Evolutionary conservation across 1,140 invertebrate genomes (phyloP).

Genomic region (Triops longicaudatus): DNA sequence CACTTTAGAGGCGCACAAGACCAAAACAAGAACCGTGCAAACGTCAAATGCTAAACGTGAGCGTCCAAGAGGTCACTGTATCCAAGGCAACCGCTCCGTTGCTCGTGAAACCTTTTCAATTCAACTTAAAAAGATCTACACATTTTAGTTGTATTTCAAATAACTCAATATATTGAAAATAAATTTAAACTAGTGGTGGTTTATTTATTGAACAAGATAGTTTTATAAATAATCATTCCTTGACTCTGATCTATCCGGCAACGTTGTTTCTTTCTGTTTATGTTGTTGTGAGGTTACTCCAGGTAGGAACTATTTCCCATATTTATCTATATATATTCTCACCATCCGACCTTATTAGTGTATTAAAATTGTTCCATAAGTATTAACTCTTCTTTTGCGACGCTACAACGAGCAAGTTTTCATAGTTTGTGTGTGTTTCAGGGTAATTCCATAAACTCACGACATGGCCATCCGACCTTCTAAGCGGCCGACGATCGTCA

Average conservation of each 20-base stretch:
- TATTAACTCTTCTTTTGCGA: background rate
- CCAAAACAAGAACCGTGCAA: constrained; percentile 1
- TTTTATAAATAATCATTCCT: background rate
- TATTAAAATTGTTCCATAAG: background rate
- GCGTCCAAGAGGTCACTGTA: background rate
- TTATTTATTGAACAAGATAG: background rate
- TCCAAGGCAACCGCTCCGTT: background rate
- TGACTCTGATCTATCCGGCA: background rate
- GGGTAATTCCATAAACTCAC: background rate
- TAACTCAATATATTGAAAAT: background rate
- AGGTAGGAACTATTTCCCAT: background rate
- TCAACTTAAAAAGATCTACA: background rate
- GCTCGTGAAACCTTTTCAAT: background rate
- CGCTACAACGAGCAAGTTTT: background rate
- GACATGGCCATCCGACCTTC: constrained; percentile 76
- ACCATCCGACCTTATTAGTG: background rate
- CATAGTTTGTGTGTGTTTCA: background rate
- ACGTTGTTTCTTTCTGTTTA: constrained; percentile 22
- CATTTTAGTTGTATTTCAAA: background rate
- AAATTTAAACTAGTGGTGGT: too few species aligned
- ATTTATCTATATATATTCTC: background rate
- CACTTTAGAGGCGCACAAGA: background rate
- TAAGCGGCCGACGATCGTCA: constrained; percentile 78
- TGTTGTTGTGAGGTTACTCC: constrained; percentile 17
- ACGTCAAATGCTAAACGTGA: background rate